These are phyloP conservation scores for Diplosoma virens DNA, from an alignment of 23 tunicate genomes.

Conservation along the genomic window DNA sequence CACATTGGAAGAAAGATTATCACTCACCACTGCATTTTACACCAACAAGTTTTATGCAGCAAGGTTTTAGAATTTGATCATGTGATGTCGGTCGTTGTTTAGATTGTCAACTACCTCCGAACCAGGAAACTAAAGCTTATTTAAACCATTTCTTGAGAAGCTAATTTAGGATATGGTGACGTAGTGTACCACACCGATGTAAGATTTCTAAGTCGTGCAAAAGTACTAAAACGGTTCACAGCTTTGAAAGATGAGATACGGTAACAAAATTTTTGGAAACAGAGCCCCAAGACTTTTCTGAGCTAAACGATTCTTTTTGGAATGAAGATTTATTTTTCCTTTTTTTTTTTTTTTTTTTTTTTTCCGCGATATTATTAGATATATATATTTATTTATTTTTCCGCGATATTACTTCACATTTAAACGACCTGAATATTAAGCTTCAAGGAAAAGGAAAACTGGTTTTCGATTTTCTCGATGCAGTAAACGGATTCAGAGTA, in stretches of 20 bases:
- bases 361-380: too few relatives aligned
- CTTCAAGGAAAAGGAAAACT: conserved; percentile 45
- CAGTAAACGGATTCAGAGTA: conserved; percentile 34
- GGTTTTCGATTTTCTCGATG: conserved; percentile 31
- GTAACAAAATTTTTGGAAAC: conserved; percentile 39
- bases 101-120: conserved; percentile 37
- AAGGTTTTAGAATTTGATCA: conserved; percentile 41
- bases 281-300: conserved; percentile 15
- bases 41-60: conserved; percentile 42
- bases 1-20: conserved; percentile 36
- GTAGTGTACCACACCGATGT: conserved; percentile 44
- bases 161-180: conserved; percentile 28
- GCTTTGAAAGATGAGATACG: conserved; percentile 34
- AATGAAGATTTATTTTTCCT: conserved; percentile 49
- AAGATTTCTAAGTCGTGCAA: conserved; percentile 38
- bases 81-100: conserved; percentile 44
- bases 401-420: conserved; percentile 44
- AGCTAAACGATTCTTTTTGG: conserved; percentile 34
- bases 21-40: conserved; percentile 42
- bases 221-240: conserved; percentile 38
- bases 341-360: too few relatives aligned
- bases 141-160: conserved; percentile 36
- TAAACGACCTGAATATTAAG: conserved; percentile 40
- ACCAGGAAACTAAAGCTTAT: conserved; percentile 30
- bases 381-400: too few relatives aligned